Evolutionary conservation across 2,797 vertebrate genomes (phyloP).

Genomic region (Anableps anableps): DNA sequence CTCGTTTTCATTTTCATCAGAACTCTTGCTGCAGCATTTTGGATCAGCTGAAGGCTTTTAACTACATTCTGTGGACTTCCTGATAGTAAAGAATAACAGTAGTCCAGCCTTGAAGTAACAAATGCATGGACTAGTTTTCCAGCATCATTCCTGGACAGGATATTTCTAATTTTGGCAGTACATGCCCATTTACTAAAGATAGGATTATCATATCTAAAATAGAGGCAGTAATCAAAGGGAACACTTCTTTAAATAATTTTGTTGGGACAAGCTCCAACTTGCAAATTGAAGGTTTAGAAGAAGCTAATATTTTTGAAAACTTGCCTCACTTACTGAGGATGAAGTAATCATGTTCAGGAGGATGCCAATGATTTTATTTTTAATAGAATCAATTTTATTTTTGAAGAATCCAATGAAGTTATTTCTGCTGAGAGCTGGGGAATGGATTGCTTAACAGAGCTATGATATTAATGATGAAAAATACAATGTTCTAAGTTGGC

Average conservation of each 20-base stretch:
- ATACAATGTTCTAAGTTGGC: neutral
- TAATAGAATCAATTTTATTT: neutral
- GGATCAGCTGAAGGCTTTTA: too few species aligned
- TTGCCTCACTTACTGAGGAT: neutral
- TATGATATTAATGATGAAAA: neutral
- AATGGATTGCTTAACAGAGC: neutral
- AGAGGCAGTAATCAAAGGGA: neutral
- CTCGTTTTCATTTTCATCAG: too few species aligned
- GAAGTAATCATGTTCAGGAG: neutral
- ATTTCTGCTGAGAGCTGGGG: neutral
- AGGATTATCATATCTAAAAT: neutral
- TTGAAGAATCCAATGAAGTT: too few species aligned
- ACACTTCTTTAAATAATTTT: neutral
- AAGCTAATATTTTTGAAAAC: neutral
- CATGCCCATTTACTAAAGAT: neutral
- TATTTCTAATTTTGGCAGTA: too few species aligned
- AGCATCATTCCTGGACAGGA: too few species aligned
- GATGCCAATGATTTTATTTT: neutral
- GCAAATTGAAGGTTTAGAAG: neutral
- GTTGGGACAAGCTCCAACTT: neutral
- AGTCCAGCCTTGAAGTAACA: too few species aligned
- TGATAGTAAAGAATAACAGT: too few species aligned
- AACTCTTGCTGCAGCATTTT: too few species aligned
- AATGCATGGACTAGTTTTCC: too few species aligned
- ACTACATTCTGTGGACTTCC: too few species aligned